Evolutionary conservation across 1,140 invertebrate genomes (phyloP).

Genomic region (Hyles vespertilio): DNA sequence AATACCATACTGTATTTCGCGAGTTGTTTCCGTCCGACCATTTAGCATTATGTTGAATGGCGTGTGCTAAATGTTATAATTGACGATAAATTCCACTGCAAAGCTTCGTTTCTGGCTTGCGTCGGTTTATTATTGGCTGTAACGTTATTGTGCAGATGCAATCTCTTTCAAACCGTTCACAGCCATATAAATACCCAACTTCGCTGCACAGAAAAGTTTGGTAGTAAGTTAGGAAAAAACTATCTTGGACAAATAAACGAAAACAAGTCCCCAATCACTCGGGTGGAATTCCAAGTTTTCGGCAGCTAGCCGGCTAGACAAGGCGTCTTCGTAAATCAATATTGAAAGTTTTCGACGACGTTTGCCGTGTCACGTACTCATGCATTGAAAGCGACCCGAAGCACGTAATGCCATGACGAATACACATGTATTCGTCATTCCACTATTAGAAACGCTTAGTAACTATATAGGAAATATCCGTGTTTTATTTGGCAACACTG

Average conservation of each 20-base stretch:
- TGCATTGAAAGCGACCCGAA: not conserved
- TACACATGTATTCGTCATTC: not conserved
- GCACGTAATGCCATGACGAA: constrained; percentile 8
- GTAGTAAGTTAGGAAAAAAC: too few species aligned
- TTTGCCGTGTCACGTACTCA: constrained; percentile 15
- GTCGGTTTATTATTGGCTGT: too few species aligned
- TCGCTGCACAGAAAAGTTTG: too few species aligned
- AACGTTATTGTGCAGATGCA: too few species aligned
- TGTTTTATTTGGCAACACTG: not conserved
- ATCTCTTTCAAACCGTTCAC: too few species aligned
- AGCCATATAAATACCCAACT: too few species aligned
- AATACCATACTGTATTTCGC: constrained; percentile 37
- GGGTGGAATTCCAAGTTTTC: too few species aligned
- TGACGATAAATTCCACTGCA: not conserved
- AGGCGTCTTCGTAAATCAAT: constrained; percentile 9
- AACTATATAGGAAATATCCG: constrained; percentile 12
- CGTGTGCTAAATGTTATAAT: constrained; percentile 9
- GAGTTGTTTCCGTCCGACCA: constrained; percentile 14
- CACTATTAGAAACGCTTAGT: constrained; percentile 10
- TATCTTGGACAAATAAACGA: too few species aligned
- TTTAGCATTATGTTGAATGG: constrained; percentile 14
- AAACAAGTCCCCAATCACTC: too few species aligned
- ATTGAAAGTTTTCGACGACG: constrained; percentile 9
- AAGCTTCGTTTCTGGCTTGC: too few species aligned
- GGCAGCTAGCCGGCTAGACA: too few species aligned